A percentile compares a stretch with the other conserved stretches of the same genome.
These are phyloP conservation scores for Trematomus bernacchii DNA, from an alignment of 2,797 vertebrate genomes.

Conservation along the genomic window DNA sequence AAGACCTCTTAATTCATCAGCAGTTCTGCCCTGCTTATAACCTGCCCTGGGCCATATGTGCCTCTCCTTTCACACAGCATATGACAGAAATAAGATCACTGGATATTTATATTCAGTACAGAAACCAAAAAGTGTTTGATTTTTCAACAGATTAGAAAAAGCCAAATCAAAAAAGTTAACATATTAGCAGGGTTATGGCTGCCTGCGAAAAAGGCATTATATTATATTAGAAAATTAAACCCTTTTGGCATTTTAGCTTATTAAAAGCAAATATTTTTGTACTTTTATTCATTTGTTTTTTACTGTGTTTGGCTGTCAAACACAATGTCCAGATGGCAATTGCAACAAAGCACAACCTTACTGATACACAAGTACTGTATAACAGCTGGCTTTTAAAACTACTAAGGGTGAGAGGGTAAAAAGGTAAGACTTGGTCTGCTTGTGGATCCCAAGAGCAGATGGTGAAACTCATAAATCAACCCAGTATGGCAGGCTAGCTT, in stretches of 20 bases:
- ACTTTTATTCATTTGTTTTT: slow-evolving; percentile 13
- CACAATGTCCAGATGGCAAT: slow-evolving; percentile 38
- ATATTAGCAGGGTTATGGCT: slow-evolving; percentile 29
- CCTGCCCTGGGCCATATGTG: slow-evolving; percentile 35
- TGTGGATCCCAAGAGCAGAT: slow-evolving; percentile 39
- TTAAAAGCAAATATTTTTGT: slow-evolving; percentile 39
- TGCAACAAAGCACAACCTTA: slow-evolving; percentile 25
- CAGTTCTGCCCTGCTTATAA: slow-evolving; percentile 50
- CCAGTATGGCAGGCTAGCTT: background rate
- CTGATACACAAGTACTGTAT: slow-evolving; percentile 33
- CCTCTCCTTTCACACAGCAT: slow-evolving; percentile 39
- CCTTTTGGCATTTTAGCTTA: slow-evolving; percentile 9
- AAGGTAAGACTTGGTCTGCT: slow-evolving; percentile 32
- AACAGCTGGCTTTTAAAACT: slow-evolving; percentile 55
- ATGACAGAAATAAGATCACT: slow-evolving; percentile 47
- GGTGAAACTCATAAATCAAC: slow-evolving; percentile 11
- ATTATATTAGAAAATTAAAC: slow-evolving; percentile 25
- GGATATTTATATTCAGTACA: slow-evolving; percentile 21
- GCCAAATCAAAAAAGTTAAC: slow-evolving; percentile 32
- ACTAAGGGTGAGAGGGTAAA: slow-evolving; percentile 33
- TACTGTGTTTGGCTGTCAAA: slow-evolving; percentile 24
- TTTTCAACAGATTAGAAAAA: slow-evolving; percentile 32
- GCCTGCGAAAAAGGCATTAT: slow-evolving; percentile 13
- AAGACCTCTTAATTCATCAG: slow-evolving; percentile 47
- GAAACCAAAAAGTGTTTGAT: slow-evolving; percentile 23